phyloP scores from a whole-genome alignment of 2,888 invertebrate genomes.

The Coleophora flavipennella region DNA sequence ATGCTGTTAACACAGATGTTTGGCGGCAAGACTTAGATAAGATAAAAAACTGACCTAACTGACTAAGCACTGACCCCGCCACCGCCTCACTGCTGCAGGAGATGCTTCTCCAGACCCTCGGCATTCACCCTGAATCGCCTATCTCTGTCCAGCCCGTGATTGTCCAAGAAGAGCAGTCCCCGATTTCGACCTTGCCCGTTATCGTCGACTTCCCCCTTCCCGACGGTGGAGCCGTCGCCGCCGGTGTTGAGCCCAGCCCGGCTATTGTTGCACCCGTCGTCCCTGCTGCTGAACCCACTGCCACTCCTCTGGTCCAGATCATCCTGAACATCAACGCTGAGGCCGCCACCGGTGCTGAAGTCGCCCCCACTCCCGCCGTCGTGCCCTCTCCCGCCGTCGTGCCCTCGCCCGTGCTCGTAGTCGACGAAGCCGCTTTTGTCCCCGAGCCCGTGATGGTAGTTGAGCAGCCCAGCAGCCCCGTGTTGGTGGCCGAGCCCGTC shows the following conservation, averaged over 20 bases:
- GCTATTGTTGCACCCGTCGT: constrained; percentile 5
- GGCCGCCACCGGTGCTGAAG: constrained; percentile 5
- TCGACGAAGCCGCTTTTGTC: constrained; percentile 8
- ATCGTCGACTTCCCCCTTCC: constrained; percentile 7
- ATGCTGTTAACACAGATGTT: too few relatives aligned
- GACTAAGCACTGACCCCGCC: constrained; percentile 40
- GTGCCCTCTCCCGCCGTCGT: constrained; percentile 1
- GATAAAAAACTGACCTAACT: too few relatives aligned
- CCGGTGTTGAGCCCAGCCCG: constrained; percentile 5
- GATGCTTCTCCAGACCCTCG: constrained; percentile 18
- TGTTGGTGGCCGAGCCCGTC: background rate
- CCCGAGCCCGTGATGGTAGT: constrained; percentile 4
- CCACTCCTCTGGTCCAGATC: constrained; percentile 27
- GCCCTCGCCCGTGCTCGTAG: constrained; percentile 4
- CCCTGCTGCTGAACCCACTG: constrained; percentile 14
- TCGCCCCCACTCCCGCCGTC: constrained; percentile 5
- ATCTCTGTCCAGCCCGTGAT: constrained; percentile 22
- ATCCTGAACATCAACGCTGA: constrained; percentile 24
- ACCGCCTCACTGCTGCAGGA: constrained; percentile 25
- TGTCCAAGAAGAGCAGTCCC: constrained; percentile 6
- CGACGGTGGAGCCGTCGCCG: background rate
- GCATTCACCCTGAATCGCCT: constrained; percentile 11
- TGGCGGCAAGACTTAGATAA: too few relatives aligned
- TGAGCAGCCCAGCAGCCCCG: too few relatives aligned
- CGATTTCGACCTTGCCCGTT: constrained; percentile 11